Conservation (phyloP, 2,113 vertebrate genomes). For the Pygoscelis adeliae region DNA sequence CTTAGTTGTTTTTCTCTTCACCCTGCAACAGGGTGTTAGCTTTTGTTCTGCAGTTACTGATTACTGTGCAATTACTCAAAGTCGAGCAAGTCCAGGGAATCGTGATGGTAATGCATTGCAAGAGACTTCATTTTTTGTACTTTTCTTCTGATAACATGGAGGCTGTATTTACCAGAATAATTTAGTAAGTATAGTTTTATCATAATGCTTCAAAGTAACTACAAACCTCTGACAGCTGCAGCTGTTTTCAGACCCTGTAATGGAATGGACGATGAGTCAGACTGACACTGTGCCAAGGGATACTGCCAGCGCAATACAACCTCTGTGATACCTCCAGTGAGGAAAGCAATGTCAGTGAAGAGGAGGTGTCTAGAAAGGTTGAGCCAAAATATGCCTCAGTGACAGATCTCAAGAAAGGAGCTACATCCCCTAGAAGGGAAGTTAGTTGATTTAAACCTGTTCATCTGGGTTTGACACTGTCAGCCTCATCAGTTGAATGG, state of each 20-base stretch:
- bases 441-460: background rate
- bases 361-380: conserved; percentile 48
- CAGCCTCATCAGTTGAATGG: background rate
- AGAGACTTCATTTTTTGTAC: background rate
- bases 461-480: background rate
- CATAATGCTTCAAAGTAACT: conserved; percentile 53
- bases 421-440: background rate
- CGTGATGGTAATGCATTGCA: fast-evolving
- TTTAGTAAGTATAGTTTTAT: conserved; percentile 46
- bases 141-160: background rate
- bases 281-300: conserved; percentile 66
- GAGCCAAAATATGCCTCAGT: conserved; percentile 14
- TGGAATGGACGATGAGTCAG: conserved; percentile 73
- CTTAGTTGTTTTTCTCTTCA: background rate
- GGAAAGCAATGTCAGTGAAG: conserved; percentile 63
- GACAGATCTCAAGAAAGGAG: background rate
- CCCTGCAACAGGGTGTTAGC: background rate
- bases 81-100: fast-evolving
- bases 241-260: conserved; percentile 41
- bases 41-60: background rate
- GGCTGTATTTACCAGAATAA: background rate
- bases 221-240: conserved; percentile 75
- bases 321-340: conserved; percentile 43
- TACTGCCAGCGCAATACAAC: conserved; percentile 55
- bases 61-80: background rate